Evolutionary conservation across 2,888 invertebrate species (phyloP), one percentile per base, ranked within the genome.

Genomic region (Melikaiella ostensackeni): DNA sequence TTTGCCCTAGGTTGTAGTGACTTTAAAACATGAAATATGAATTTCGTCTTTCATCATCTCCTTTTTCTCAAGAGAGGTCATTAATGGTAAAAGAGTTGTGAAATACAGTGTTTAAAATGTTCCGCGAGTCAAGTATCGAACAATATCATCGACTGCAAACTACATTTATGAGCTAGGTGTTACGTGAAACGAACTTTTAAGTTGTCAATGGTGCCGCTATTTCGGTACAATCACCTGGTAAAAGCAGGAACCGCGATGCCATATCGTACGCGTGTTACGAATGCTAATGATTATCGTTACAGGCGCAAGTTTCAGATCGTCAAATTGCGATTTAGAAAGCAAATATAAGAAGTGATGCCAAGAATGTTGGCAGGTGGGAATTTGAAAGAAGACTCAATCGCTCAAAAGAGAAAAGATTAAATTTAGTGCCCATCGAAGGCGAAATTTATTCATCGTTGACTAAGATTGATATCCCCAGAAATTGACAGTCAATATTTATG

Each of bases 301-400:
- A 7, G n/a, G 50, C 33, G 50, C 30, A 50, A 70, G 70, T 70
- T 50, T 70, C 70, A 70, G 79, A 80, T 79, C 80, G 77, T 80
- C 82, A 81, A 82, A 82, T 80, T 82, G 78, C 78, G 80, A 77
- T 82, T 82, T 82, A 81, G 82, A 82, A 82, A 82, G 82, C 81
- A 77, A 79, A 78, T 66, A 77, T 79, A 81, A 80, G 57, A 81
- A 82, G 76, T 74, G 76, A 79, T 81, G 80, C 80, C 80, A 78
- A 80, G 80, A 81, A 77, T 77, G 30, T 63, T 50, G 19, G 70
- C 50, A 30, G 70, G 70, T 66, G 50, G n/a, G 50, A 70, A 50
- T 70, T 50, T 70, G 3, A 70, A 50, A n/a, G 50, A 50, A 70
- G 50, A 70, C 27, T n/a, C 24, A 66, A 42, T 13, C 33, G 8